These are phyloP conservation scores for Creontiades dilutus DNA, from an alignment of 2,888 invertebrate genomes.

Conservation along the genomic window DNA sequence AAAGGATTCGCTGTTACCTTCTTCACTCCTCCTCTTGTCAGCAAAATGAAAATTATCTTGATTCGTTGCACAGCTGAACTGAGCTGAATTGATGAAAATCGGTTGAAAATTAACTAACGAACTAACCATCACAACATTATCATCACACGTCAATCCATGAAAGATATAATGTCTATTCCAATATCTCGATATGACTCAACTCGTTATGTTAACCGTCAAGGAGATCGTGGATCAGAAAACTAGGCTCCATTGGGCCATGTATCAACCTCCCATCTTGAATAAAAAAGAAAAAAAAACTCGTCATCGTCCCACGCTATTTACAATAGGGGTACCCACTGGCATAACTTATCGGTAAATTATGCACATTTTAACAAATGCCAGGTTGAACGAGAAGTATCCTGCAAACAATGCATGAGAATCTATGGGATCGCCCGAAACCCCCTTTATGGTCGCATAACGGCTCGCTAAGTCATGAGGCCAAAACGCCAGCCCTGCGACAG, in stretches of 20 bases:
- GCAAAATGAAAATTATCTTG: too few species aligned
- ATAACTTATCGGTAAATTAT: conserved; percentile 66
- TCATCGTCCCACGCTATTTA: conserved; percentile 65
- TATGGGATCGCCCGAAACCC: conserved; percentile 23
- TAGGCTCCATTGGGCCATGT: conserved; percentile 6
- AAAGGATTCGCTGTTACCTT: too few species aligned
- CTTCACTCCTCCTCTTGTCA: too few species aligned
- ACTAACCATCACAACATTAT: too few species aligned
- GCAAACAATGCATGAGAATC: conserved; percentile 65
- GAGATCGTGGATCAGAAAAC: neutral
- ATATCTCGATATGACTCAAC: neutral
- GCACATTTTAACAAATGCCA: conserved; percentile 69
- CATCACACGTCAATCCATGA: too few species aligned
- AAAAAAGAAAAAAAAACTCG: conserved; percentile 4
- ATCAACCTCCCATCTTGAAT: conserved; percentile 43
- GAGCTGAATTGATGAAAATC: too few species aligned
- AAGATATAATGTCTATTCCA: too few species aligned
- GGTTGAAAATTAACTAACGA: too few species aligned
- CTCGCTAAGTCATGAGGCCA: neutral
- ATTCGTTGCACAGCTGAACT: too few species aligned
- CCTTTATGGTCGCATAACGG: conserved; percentile 54
- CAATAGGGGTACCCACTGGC: conserved; percentile 57
- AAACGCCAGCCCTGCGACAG: conserved; percentile 27
- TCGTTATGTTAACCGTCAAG: conserved; percentile 16
- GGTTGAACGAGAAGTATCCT: neutral